Conservation (phyloP, 64 coral and sea anemone genomes). For the Porites lutea region DNA sequence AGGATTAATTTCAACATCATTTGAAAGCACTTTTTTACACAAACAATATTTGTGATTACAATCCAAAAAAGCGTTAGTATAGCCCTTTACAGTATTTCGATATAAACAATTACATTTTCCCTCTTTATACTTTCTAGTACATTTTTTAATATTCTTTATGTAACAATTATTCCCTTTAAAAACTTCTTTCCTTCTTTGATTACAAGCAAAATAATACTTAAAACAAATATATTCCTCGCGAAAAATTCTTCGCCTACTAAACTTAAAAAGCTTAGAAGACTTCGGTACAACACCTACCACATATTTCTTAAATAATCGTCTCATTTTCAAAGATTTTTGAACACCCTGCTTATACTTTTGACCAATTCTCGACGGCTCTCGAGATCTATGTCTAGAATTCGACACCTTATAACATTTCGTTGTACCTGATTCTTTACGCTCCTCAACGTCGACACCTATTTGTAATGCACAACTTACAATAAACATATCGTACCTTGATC, state of each 20-base stretch:
- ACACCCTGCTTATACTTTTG: too few species aligned
- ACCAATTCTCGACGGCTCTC: too few species aligned
- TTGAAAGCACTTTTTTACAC: not conserved
- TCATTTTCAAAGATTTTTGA: too few species aligned
- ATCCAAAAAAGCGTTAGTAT: not conserved
- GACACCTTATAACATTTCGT: too few species aligned
- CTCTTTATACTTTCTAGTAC: not conserved
- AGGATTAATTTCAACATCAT: slow-evolving; percentile 9
- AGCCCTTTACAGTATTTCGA: too few species aligned
- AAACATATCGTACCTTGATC: too few species aligned
- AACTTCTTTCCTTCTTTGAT: too few species aligned
- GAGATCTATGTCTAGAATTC: too few species aligned
- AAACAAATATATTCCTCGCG: not conserved
- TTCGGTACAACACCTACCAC: not conserved
- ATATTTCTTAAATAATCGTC: not conserved
- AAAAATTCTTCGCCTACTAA: not conserved
- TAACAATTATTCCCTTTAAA: not conserved
- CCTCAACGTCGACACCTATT: too few species aligned
- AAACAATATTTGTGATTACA: not conserved
- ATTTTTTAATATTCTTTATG: not conserved
- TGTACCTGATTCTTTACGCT: too few species aligned
- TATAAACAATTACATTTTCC: too few species aligned
- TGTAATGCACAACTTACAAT: too few species aligned
- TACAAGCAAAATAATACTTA: not conserved
- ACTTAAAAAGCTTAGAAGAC: not conserved